Percentiles rank a stretch among this genome's conserved stretches.
Conservation (phyloP, 30 jellyfish, hydroid and myxozoan genomes). For the Hydractinia echinata region DNA sequence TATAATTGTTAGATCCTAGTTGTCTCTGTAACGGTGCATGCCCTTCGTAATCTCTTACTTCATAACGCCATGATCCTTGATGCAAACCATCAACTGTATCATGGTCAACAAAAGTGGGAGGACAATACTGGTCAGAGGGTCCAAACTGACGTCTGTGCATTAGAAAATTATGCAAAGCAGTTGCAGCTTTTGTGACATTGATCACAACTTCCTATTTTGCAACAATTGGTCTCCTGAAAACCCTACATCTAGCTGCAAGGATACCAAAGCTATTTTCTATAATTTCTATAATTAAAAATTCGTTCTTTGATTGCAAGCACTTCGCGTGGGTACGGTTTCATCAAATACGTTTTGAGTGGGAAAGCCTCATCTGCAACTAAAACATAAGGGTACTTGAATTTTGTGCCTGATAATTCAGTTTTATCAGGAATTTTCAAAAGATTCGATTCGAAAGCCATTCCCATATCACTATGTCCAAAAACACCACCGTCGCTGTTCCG, state of each 20-base stretch:
- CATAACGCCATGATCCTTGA: slow-evolving; percentile 66
- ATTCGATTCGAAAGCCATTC: slow-evolving; percentile 8
- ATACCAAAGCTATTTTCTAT: slow-evolving; percentile 63
- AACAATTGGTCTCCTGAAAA: slow-evolving; percentile 56
- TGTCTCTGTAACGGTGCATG: slow-evolving; percentile 17
- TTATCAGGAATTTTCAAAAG: not conserved
- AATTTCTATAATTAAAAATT: slow-evolving; percentile 42
- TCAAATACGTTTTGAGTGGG: slow-evolving; percentile 52
- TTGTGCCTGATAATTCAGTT: not conserved
- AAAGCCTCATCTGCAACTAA: slow-evolving; percentile 59
- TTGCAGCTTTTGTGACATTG: slow-evolving; percentile 62
- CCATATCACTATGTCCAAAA: not conserved
- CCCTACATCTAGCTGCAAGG: slow-evolving; percentile 51
- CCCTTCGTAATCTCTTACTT: slow-evolving; percentile 39
- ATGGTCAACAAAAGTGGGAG: slow-evolving; percentile 59
- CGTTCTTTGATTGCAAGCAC: slow-evolving; percentile 36
- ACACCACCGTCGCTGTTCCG: slow-evolving; percentile 23
- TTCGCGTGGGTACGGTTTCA: slow-evolving; percentile 55
- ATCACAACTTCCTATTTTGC: slow-evolving; percentile 49
- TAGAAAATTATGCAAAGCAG: slow-evolving; percentile 48
- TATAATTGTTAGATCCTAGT: slow-evolving; percentile 54
- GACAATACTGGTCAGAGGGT: slow-evolving; percentile 30
- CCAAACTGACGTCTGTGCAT: slow-evolving; percentile 39
- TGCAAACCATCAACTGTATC: slow-evolving; percentile 55
- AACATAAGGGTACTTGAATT: slow-evolving; percentile 7